These are phyloP conservation scores for Tetropium fuscum DNA, from an alignment of 2,888 invertebrate species.

Conservation along the genomic window DNA sequence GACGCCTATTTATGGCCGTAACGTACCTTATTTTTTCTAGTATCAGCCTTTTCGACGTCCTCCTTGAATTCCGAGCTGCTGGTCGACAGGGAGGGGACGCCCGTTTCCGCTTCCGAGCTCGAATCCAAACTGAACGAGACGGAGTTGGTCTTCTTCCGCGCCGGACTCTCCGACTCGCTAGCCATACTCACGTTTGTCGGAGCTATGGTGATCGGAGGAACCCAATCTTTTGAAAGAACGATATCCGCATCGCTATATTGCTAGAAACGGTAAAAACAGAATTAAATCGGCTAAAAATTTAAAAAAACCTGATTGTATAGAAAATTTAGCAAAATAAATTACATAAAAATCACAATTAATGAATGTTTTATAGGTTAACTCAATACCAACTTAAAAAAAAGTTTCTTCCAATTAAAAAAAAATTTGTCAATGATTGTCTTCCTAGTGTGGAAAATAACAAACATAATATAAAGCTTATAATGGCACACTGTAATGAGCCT, in stretches of 20 bases:
- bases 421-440: too few species aligned
- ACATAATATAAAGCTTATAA: too few species aligned
- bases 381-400: too few species aligned
- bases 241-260: slow-evolving; percentile 91
- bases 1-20: background rate
- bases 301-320: too few species aligned
- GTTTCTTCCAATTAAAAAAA: too few species aligned
- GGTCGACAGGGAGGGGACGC: slow-evolving; percentile 54
- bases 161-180: slow-evolving; percentile 66
- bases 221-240: slow-evolving; percentile 88
- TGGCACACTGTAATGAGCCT: too few species aligned
- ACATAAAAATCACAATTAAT: too few species aligned
- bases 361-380: too few species aligned
- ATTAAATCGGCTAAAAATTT: background rate
- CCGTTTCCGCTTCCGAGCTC: slow-evolving; percentile 67
- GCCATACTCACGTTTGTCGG: slow-evolving; percentile 75
- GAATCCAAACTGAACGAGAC: slow-evolving; percentile 80
- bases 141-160: slow-evolving; percentile 77
- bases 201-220: slow-evolving; percentile 85
- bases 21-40: slow-evolving; percentile 79
- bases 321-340: too few species aligned
- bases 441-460: too few species aligned
- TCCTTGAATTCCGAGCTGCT: slow-evolving; percentile 66
- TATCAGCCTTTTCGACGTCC: slow-evolving; percentile 71
- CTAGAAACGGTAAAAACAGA: slow-evolving; percentile 55